phyloP scores from a whole-genome alignment of 1,140 invertebrate species.

The Mycetomoellerius zeteki region DNA sequence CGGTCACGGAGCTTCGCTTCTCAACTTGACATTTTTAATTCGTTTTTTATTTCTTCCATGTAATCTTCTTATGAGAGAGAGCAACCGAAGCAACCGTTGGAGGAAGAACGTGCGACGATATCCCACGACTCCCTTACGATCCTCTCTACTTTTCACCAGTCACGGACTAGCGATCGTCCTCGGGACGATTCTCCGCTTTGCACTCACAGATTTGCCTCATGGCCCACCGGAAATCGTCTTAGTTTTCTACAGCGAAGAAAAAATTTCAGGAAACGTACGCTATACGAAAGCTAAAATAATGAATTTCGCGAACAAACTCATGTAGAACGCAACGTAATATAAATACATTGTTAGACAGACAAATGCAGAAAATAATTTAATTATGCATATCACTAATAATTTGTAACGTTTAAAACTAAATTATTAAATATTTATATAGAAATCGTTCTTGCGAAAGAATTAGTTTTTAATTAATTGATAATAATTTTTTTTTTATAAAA shows the following conservation, averaged over 20 bases:
- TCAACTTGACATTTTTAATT: conserved; percentile 79
- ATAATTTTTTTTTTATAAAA: background rate
- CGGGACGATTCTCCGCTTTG: conserved; percentile 42
- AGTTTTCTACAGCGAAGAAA: too few species aligned
- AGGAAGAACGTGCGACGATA: conserved; percentile 38
- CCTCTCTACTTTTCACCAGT: conserved; percentile 28
- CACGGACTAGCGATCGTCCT: background rate
- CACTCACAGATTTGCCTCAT: conserved; percentile 25
- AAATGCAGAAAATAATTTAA: background rate
- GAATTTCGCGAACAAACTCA: background rate
- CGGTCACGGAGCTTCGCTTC: conserved; percentile 73
- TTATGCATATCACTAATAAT: background rate
- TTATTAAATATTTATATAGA: background rate
- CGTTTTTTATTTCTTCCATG: conserved; percentile 68
- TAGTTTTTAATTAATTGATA: background rate
- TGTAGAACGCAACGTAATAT: background rate
- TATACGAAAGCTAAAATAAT: background rate
- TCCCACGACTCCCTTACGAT: background rate
- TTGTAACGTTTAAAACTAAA: background rate
- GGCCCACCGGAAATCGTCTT: conserved; percentile 6
- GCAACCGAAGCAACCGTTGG: conserved; percentile 41
- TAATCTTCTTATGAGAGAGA: conserved; percentile 78
- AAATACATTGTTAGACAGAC: background rate
- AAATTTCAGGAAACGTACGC: background rate
- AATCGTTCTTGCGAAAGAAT: background rate